Base-by-base conservation (phyloP, 1,140 invertebrate genomes). In the Panagrolaimus sp. region DNA sequence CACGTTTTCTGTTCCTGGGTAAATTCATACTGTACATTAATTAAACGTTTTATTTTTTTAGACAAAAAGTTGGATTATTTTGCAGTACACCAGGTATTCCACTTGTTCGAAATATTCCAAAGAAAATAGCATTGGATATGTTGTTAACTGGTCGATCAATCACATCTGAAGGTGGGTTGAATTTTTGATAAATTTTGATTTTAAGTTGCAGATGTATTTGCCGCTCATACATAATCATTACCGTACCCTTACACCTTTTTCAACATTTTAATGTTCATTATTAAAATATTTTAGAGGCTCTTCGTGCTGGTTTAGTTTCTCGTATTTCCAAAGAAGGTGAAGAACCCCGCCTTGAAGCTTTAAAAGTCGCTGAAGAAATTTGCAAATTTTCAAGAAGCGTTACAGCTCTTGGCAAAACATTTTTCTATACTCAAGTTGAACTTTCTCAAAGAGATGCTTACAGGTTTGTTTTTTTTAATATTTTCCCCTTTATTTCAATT, bases 31-130 rank as follows among this genome's bases (percentile, higher is more conserved):
- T 21, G 68, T 46, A n/a, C n/a, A n/a, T n/a, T n/a, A n/a, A n/a
- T n/a, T 69, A 9, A 32, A 32, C 38, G 26, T 52, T 28, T 44
- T 67, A n/a, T 24, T 48, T 66, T 62, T 62, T 65, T 65, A 64
- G 17, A 17, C 26, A 45, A n/a, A 48, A 43, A 84, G 89, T 94
- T 83, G 94, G 95, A 28, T 88, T 98, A 77, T 98, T 97, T 84
- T 98, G 95, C 84, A 94, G 92, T 26, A 97, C 94, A 0, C 95
- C 94, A 12, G 93, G 91, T 14, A 89, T 98, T 58, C 89, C 93
- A 43, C 81, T 96, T 6, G 88, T 88, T 15, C 87, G 93, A 76
- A 87, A 87, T 74, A 87, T 93, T 17, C 88, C 89, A 0, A 88
- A 88, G 76, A 92, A 92, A 82, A 85, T 88, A 65, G 90, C 91